These are phyloP conservation scores for Enteromius unitaeniatus DNA, from an alignment of 2,797 vertebrate genomes.

Conservation along the genomic window DNA sequence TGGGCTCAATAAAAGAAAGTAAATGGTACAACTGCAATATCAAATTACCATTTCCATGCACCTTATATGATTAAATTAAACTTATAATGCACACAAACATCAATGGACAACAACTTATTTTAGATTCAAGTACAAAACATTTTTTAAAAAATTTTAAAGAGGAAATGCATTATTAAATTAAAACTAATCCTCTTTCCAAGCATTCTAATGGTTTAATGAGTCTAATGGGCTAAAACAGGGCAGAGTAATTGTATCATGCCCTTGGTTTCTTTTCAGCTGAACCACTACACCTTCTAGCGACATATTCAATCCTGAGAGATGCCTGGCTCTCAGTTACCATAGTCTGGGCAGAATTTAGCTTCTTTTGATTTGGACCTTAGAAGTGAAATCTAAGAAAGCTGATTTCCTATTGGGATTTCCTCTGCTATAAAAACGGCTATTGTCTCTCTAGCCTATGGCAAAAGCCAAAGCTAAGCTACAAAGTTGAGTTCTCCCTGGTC, in stretches of 20 bases:
- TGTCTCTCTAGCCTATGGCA: slow-evolving; percentile 52
- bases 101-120: not conserved
- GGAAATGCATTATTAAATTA: slow-evolving; percentile 24
- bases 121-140: not conserved
- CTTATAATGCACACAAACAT: not conserved
- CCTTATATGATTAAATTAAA: not conserved
- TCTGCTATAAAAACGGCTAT: slow-evolving; percentile 43
- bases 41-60: not conserved
- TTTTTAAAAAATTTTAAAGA: too few relatives aligned
- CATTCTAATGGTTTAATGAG: not conserved
- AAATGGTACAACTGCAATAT: not conserved
- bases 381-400: slow-evolving; percentile 44
- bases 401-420: slow-evolving; percentile 48
- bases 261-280: slow-evolving; percentile 27
- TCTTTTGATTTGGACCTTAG: slow-evolving; percentile 51
- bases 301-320: slow-evolving; percentile 32
- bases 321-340: not conserved
- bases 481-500: slow-evolving; percentile 30
- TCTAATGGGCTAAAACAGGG: slow-evolving; percentile 8
- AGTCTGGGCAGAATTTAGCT: slow-evolving; percentile 42
- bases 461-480: slow-evolving; percentile 34
- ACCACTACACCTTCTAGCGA: not conserved
- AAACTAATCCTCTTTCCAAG: not conserved
- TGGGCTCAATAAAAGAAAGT: not conserved
- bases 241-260: slow-evolving; percentile 16